Evolutionary conservation across 35 echinoderm and acorn worm genomes (phyloP), one percentile per base, ranked within the genome.

Genomic region (Anneissia japonica): DNA sequence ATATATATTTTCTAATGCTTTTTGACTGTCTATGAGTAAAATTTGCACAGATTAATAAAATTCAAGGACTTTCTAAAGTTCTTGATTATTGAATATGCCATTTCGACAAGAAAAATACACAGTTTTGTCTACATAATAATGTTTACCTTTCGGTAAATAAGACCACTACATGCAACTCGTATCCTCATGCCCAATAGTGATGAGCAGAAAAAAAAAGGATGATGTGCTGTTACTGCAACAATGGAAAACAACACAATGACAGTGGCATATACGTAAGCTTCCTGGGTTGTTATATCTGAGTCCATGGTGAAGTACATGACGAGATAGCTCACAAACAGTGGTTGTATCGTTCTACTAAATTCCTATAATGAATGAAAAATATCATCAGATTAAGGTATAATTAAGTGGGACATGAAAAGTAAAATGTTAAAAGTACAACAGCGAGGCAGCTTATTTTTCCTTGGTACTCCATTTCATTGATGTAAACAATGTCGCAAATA

Each of bases 71-170:
- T n/a, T n/a, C n/a, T n/a, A n/a, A n/a, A n/a, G n/a, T n/a, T n/a
- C n/a, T n/a, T n/a, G n/a, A n/a, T n/a, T n/a, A n/a, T n/a, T n/a
- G n/a, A n/a, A n/a, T n/a, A n/a, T n/a, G n/a, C n/a, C n/a, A n/a
- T n/a, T n/a, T n/a, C n/a, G n/a, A n/a, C n/a, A n/a, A n/a, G n/a
- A n/a, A n/a, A n/a, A n/a, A n/a, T n/a, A 11, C 4, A 10, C 26
- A 30, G 5, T 76, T 29, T 76, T 7, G 26, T 5, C 10, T 28
- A 29, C 23, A 11, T 10, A 29, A 29, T 30, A 13, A 10, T 30
- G 33, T 32, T 79, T 35, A 79, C 77, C 36, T 79, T 79, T 79
- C 77, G 31, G 21, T 79, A 79, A 21, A 79, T 79, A 19, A 79
- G 33, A 4, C 30, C 31, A 79, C 77, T 34, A 79, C 28, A 30